Evolutionary conservation across 2,888 invertebrate genomes (phyloP).

Genomic region (Hemicrepidius hirtus): DNA sequence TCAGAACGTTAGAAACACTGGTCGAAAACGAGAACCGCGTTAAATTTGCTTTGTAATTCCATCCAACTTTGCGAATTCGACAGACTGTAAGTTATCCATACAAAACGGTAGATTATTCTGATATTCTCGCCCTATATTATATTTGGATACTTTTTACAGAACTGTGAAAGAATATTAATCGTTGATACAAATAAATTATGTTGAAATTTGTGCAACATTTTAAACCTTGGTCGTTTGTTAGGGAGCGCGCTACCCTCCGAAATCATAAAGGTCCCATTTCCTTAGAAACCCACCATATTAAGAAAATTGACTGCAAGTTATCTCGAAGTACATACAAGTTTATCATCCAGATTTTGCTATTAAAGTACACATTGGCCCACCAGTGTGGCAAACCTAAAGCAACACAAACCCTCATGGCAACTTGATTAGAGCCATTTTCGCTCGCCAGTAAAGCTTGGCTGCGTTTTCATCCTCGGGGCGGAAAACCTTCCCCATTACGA

Average conservation of each 20-base stretch:
- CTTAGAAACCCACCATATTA: not conserved
- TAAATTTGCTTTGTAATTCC: no score
- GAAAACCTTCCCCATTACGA: conserved; percentile 30
- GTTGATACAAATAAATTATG: no score
- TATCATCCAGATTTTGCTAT: conserved; percentile 23
- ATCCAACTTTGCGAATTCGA: no score
- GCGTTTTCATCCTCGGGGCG: conserved; percentile 36
- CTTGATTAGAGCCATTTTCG: conserved; percentile 44
- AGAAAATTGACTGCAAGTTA: conserved; percentile 12
- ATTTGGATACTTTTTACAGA: no score
- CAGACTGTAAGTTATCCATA: no score
- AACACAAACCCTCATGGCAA: conserved; percentile 36
- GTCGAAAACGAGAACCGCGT: no score
- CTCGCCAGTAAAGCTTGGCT: conserved; percentile 28
- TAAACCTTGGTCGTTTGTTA: no score
- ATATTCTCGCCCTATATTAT: no score
- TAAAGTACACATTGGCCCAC: conserved; percentile 9
- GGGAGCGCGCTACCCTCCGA: not conserved
- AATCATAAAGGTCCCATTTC: not conserved
- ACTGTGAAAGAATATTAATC: no score
- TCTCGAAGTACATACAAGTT: conserved; percentile 14
- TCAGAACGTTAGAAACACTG: no score
- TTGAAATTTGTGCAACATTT: no score
- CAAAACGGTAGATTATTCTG: no score
- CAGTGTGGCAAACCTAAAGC: conserved; percentile 33